Evolutionary conservation across 2,113 vertebrate species (phyloP).

Genomic region (Pantherophis guttatus): DNA sequence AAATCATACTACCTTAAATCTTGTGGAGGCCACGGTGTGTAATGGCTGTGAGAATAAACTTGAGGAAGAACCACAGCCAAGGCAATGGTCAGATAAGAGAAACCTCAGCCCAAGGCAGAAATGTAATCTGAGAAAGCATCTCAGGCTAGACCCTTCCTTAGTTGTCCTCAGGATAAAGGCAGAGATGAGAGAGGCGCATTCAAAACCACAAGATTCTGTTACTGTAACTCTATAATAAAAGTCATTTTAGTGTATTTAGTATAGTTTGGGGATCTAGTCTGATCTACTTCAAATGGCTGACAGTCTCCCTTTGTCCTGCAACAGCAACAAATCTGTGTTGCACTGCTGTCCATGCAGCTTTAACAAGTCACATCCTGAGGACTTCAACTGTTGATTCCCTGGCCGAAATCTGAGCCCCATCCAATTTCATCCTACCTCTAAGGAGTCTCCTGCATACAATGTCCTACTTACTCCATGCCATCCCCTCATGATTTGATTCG

Average conservation of each 20-base stretch:
- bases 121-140: not conserved
- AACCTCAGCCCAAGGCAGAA: not conserved
- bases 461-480: not conserved
- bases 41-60: not conserved
- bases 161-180: not conserved
- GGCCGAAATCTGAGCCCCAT: not conserved
- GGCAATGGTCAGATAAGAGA: not conserved
- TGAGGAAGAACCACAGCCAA: not conserved
- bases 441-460: not conserved
- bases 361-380: not conserved
- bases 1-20: not conserved
- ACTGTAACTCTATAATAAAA: not conserved
- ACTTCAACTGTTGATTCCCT: not conserved
- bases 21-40: not conserved
- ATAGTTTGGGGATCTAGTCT: not conserved
- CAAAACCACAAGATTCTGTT: not conserved
- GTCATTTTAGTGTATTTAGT: not conserved
- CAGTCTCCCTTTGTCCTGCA: not conserved
- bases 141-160: not conserved
- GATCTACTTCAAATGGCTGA: not conserved
- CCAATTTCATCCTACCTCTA: not conserved
- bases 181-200: not conserved
- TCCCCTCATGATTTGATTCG: not conserved
- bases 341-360: not conserved
- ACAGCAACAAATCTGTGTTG: not conserved